Base-by-base conservation (phyloP, 2,113 vertebrate genomes). In the Poeciliopsis turrubarensis region DNA sequence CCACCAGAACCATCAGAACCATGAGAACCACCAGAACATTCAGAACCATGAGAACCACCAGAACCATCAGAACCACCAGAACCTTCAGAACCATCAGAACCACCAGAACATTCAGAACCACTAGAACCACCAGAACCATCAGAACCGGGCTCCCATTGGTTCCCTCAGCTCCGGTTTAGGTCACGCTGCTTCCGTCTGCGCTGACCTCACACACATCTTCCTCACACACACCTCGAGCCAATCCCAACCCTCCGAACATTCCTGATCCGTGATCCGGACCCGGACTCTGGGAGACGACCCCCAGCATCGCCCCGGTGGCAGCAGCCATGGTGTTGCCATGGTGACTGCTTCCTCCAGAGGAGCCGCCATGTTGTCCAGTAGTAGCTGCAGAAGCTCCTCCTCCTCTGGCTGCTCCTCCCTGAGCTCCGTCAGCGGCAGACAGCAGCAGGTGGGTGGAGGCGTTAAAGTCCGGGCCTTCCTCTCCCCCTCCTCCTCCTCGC, bases 161-260 rank as follows among this genome's bases (percentile, higher is more conserved):
- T 73, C 14, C 0, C 0, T 11, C 57, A n/a, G 47, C 37, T 72
- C 62, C 27, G 73, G 25, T 77, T 84, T 92, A 95, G 71, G 93
- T 92, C 75, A 93, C 86, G 30, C 92, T 92, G 27, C 87, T 90
- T 9, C 94, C 93, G 4, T 89, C 86, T 26, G 86, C 89, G 63
- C 87, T 15, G 61, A 92, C 90, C 73, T 94, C 92, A 70, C 93
- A 93, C 65, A 90, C 85, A 1, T 93, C 91, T 7, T 94, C 92
- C 4, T 74, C 85, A 65, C 92, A 93, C 71, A 75, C 81, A 0
- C 70, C 41, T 27, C 82, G 90, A n/a, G 78, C 81, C 39, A 89
- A 26, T 15, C 86, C 91, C 0, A 91, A 25, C 65, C 89, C 89
- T 0, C 87, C 87, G 5, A 94, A 93, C 77, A 92, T 78, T 9